These are phyloP conservation scores for Drosophila borborema DNA, from an alignment of 2,888 invertebrate species.

Conservation along the genomic window DNA sequence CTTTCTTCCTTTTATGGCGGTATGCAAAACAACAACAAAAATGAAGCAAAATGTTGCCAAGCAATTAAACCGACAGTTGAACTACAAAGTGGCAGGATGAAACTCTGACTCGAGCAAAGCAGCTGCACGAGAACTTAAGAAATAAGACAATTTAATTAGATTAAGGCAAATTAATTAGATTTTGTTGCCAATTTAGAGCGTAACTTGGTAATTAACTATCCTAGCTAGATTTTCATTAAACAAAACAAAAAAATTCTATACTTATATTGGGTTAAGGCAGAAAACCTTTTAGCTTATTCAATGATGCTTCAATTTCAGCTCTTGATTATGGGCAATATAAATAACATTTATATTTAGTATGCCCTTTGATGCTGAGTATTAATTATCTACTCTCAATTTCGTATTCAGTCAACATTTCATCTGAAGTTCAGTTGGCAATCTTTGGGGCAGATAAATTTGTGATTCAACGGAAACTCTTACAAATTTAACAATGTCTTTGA, in stretches of 20 bases:
- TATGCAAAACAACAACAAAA: not conserved
- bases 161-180: constrained; percentile 36
- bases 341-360: no score
- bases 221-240: not conserved
- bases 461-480: not conserved
- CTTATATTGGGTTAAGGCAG: not conserved
- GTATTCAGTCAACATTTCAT: not conserved
- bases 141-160: constrained; percentile 33
- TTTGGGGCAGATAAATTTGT: not conserved
- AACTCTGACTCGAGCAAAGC: constrained; percentile 13
- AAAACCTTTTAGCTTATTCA: not conserved
- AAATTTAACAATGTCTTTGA: not conserved
- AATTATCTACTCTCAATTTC: not conserved
- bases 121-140: constrained; percentile 22
- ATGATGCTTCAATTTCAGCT: no score
- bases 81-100: constrained; percentile 31
- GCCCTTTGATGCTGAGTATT: not conserved
- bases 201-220: constrained; percentile 5
- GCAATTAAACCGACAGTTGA: constrained; percentile 45
- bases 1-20: constrained; percentile 27
- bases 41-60: constrained; percentile 25
- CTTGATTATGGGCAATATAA: not conserved
- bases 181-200: not conserved
- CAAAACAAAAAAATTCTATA: not conserved
- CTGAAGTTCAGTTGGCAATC: not conserved